phyloP scores from a whole-genome alignment of 2,797 vertebrate genomes.

The Tachyglossus aculeatus region DNA sequence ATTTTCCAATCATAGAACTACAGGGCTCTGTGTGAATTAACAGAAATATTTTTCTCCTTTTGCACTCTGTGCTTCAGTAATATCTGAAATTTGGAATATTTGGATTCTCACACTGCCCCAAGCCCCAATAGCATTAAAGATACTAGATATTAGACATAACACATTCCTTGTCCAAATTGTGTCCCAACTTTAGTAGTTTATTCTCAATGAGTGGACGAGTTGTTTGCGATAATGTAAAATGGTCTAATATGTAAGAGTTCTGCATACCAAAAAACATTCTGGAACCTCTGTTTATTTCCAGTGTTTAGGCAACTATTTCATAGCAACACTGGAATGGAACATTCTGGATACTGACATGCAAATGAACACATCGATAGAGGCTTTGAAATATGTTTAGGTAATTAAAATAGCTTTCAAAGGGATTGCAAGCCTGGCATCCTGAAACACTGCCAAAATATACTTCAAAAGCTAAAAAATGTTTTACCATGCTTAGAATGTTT shows the following conservation, averaged over 20 bases:
- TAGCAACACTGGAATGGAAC: neutral
- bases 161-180: neutral
- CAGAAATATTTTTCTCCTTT: too few species aligned
- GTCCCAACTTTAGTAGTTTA: neutral
- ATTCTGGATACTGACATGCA: conserved; percentile 4
- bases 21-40: too few species aligned
- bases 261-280: neutral
- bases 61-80: too few species aligned
- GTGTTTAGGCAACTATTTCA: neutral
- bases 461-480: conserved; percentile 20
- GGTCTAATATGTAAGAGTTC: conserved; percentile 4
- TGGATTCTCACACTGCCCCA: too few species aligned
- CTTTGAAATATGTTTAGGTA: conserved; percentile 14
- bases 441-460: conserved; percentile 3
- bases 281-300: conserved; percentile 7
- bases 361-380: conserved; percentile 2
- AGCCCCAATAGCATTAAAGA: too few species aligned
- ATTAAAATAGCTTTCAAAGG: neutral
- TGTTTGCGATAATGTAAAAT: neutral
- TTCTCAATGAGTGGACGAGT: neutral
- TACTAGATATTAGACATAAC: too few species aligned
- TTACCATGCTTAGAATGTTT: too few species aligned
- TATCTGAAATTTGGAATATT: too few species aligned
- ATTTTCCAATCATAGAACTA: too few species aligned
- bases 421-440: neutral